phyloP scores from a whole-genome alignment of 2,888 invertebrate species.

The Cheilosia variabilis region DNA sequence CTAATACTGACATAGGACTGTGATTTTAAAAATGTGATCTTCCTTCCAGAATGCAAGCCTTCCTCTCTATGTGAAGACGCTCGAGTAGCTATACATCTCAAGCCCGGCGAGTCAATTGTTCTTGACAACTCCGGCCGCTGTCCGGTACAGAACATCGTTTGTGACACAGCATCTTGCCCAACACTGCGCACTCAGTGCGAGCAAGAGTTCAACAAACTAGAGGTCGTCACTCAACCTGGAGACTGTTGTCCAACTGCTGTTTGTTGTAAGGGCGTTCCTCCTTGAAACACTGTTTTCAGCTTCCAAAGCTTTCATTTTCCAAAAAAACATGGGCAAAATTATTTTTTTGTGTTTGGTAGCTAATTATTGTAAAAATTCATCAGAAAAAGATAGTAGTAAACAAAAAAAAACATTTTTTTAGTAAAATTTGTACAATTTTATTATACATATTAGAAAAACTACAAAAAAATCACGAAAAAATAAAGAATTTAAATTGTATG shows the following conservation, averaged over 20 bases:
- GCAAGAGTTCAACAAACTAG: conserved; percentile 85
- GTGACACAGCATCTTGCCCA: conserved; percentile 87
- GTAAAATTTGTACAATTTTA: too few species aligned
- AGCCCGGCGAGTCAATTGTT: conserved; percentile 87
- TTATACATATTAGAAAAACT: too few species aligned
- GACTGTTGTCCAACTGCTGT: conserved; percentile 88
- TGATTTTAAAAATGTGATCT: conserved; percentile 2
- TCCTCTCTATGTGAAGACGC: conserved; percentile 87
- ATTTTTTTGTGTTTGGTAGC: too few species aligned
- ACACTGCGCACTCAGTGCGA: conserved; percentile 82
- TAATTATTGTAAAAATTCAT: too few species aligned
- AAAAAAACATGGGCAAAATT: too few species aligned
- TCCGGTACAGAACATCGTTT: conserved; percentile 86
- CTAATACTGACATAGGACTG: neutral
- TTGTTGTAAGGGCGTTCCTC: conserved; percentile 85
- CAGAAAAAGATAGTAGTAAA: too few species aligned
- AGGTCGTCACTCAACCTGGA: conserved; percentile 80
- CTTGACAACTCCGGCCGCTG: conserved; percentile 89
- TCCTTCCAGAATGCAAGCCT: conserved; percentile 88
- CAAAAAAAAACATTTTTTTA: too few species aligned
- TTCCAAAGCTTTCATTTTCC: too few species aligned
- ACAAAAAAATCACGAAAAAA: too few species aligned
- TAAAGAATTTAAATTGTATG: too few species aligned
- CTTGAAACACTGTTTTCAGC: conserved; percentile 59
- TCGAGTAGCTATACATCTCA: conserved; percentile 83